These are phyloP conservation scores for Phortica variegata DNA, from an alignment of 1,140 invertebrate genomes.

Conservation along the genomic window DNA sequence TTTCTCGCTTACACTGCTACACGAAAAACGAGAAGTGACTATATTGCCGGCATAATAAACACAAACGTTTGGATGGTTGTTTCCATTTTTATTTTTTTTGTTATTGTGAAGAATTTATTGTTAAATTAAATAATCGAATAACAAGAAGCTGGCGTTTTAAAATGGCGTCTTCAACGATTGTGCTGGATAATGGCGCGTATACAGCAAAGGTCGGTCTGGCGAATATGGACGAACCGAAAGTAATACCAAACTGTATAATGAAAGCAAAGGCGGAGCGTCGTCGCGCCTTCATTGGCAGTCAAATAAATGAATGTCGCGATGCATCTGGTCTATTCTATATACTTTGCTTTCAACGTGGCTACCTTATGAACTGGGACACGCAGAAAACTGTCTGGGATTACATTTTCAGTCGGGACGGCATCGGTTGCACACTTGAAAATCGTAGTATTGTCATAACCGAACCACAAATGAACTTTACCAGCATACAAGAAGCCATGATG, in stretches of 20 bases:
- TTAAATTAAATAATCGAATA: too few relatives aligned
- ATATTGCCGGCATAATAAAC: too few relatives aligned
- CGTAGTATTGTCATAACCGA: slow-evolving; percentile 88
- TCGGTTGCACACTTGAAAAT: slow-evolving; percentile 75
- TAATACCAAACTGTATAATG: slow-evolving; percentile 93
- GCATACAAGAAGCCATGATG: slow-evolving; percentile 88
- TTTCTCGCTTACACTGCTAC: too few relatives aligned
- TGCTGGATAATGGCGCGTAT: slow-evolving; percentile 87
- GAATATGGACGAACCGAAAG: slow-evolving; percentile 65
- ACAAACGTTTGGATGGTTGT: too few relatives aligned
- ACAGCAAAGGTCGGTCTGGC: slow-evolving; percentile 81
- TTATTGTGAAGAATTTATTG: too few relatives aligned
- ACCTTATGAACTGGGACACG: slow-evolving; percentile 92
- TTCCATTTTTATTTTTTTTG: too few relatives aligned
- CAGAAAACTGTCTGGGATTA: slow-evolving; percentile 95
- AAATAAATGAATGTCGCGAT: slow-evolving; percentile 94
- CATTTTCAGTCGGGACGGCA: slow-evolving; percentile 86
- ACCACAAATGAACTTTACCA: slow-evolving; percentile 90
- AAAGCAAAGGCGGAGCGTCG: slow-evolving; percentile 96
- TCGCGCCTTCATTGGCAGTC: slow-evolving; percentile 89
- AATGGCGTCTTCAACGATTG: slow-evolving; percentile 32
- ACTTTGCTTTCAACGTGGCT: slow-evolving; percentile 93
- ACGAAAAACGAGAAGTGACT: too few relatives aligned
- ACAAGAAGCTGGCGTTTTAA: slow-evolving; percentile 9
- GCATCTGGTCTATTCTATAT: slow-evolving; percentile 93